These are phyloP conservation scores for Rhagonycha fulva DNA, from an alignment of 2,888 invertebrate species.

Conservation along the genomic window DNA sequence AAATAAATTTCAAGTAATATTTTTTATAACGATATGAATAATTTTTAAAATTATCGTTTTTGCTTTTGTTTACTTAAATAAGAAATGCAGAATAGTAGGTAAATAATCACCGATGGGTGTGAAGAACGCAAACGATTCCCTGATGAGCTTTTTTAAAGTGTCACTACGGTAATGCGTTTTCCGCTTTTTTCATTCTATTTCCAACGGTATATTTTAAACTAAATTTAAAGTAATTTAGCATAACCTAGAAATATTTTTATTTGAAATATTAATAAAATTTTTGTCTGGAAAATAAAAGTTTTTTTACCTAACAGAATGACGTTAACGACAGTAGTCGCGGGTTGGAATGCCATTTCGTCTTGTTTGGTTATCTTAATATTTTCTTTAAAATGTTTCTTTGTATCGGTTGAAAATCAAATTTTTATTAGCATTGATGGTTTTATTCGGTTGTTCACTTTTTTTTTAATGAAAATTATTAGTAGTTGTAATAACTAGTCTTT, in stretches of 20 bases:
- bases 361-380: too few relatives aligned
- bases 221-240: not conserved
- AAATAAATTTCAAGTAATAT: not conserved
- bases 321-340: too few relatives aligned
- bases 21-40: not conserved
- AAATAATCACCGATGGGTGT: conserved; percentile 11
- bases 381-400: too few relatives aligned
- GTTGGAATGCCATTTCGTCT: too few relatives aligned
- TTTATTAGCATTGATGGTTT: too few relatives aligned
- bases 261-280: not conserved
- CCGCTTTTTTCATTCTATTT: not conserved
- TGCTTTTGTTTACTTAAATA: not conserved
- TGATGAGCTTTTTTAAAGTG: conserved; percentile 13
- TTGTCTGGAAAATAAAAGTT: not conserved
- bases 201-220: not conserved
- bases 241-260: not conserved
- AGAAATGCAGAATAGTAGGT: not conserved
- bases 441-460: too few relatives aligned
- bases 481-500: too few relatives aligned
- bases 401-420: too few relatives aligned
- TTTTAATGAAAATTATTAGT: too few relatives aligned
- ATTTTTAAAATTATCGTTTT: not conserved
- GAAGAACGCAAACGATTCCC: conserved; percentile 15
- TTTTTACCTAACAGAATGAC: not conserved
- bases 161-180: not conserved